phyloP scores from a whole-genome alignment of 2,113 vertebrate genomes.

The Pelvicachromis taeniatus region DNA sequence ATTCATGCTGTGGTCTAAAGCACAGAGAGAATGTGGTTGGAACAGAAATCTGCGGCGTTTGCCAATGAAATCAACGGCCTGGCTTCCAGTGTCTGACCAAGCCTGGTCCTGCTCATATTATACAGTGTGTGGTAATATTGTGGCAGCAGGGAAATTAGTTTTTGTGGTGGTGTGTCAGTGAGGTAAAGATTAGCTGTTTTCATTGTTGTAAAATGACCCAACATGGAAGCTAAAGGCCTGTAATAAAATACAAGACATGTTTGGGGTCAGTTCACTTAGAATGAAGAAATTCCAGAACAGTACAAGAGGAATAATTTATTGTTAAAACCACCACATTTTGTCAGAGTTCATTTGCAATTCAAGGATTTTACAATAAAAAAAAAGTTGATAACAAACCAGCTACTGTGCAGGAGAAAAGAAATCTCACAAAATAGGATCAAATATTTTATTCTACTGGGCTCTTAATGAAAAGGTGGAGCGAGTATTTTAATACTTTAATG shows the following conservation, averaged over 20 bases:
- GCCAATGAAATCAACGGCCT: constrained; percentile 56
- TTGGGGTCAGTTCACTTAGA: constrained; percentile 6
- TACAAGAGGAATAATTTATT: background rate
- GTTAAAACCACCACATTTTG: background rate
- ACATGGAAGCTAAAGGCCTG: constrained; percentile 20
- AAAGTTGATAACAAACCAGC: background rate
- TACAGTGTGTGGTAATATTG: constrained; percentile 40
- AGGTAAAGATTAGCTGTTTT: constrained; percentile 48
- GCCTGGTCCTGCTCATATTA: constrained; percentile 17
- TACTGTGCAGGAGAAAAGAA: background rate
- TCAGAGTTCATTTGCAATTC: background rate
- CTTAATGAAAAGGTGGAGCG: background rate
- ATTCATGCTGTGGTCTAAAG: constrained; percentile 2
- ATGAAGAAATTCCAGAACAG: background rate
- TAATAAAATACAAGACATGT: constrained; percentile 15
- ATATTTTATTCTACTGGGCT: background rate
- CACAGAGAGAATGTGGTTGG: constrained; percentile 26
- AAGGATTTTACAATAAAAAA: background rate
- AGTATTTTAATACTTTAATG: background rate
- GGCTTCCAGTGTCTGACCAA: constrained; percentile 16
- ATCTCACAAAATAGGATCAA: background rate
- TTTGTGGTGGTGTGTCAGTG: constrained; percentile 25
- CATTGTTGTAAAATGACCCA: constrained; percentile 38
- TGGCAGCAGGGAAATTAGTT: constrained; percentile 42
- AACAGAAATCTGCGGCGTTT: background rate